Base-by-base conservation (phyloP, 2,797 vertebrate genomes). In the Centropyge bicolor region DNA sequence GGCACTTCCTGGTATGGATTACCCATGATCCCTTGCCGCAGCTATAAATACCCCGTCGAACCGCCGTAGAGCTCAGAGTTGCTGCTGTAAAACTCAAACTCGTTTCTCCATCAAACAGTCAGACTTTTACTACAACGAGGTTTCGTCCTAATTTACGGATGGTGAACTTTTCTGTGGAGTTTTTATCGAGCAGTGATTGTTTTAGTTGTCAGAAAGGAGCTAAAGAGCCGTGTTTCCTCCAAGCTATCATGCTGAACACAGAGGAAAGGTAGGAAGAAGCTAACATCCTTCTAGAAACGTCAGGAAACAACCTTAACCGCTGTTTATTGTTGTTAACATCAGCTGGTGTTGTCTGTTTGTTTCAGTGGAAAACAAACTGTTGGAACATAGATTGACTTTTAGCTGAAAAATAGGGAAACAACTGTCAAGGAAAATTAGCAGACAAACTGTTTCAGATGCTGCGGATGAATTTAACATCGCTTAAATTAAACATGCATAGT, bases 201-300 rank as follows among this genome's bases (percentile, higher is more conserved):
- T 91, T 93, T 72, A 87, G 83, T 86, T 91, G 80, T 90, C 64
- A 86, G 19, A 90, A 86, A 89, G 85, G 86, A 91, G 41, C 70
- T 13, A 82, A 86, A 89, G 70, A 86, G n/a, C 63, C 71, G 55
- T 27, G 76, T 87, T 73, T 76, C 66, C 80, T 74, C 82, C 66
- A 92, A 80, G 80, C 83, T 74, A 91, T 78, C 84, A 95, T 95
- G 95, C 88, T 93, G 89, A 94, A 95, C 89, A 91, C 92, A 35
- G 93, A 95, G 88, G 92, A 95, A 86, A 95, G 95, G 95, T 95
- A 94, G 87, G 95, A 82, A 9, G 48, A 61, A 31, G 54, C 63
- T 74, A 4, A 14, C 36, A 2, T 45, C n/a, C 20, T 62, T 24
- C 52, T 40, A 4, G 60, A 81, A 13, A 64, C 55, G 12, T 36